Conservation (phyloP, 2,888 invertebrate genomes). For the Abscondita cerata region DNA sequence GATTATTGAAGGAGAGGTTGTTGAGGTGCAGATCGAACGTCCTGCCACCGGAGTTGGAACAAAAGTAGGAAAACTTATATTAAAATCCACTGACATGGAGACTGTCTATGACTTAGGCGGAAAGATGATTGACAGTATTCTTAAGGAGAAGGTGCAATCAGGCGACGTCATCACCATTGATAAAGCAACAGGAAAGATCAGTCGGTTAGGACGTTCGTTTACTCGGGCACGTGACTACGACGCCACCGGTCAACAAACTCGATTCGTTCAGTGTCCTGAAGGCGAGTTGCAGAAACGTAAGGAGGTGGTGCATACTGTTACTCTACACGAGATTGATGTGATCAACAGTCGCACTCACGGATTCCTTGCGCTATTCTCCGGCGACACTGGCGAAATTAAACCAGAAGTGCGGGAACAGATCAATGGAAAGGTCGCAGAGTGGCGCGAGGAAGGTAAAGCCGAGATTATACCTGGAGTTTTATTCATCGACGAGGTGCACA, state of each 20-base stretch:
- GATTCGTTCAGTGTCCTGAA: slow-evolving; percentile 98
- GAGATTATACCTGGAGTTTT: slow-evolving; percentile 98
- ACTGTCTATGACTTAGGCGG: slow-evolving; percentile 98
- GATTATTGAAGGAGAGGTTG: slow-evolving; percentile 98
- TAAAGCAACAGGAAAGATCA: slow-evolving; percentile 86
- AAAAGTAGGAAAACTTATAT: slow-evolving; percentile 89
- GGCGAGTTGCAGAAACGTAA: slow-evolving; percentile 98
- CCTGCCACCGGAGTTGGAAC: slow-evolving; percentile 90
- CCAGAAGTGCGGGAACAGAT: slow-evolving; percentile 98
- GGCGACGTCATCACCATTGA: slow-evolving; percentile 99
- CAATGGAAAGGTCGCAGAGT: slow-evolving; percentile 91
- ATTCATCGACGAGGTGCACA: slow-evolving; percentile 97
- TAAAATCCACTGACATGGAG: slow-evolving; percentile 99
- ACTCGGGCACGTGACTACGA: slow-evolving; percentile 97
- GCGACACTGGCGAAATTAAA: slow-evolving; percentile 99
- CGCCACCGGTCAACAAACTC: slow-evolving; percentile 82
- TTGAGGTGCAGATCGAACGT: slow-evolving; percentile 95
- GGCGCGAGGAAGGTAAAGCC: slow-evolving; percentile 99
- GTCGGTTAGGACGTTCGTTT: slow-evolving; percentile 87
- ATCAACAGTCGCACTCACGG: slow-evolving; percentile 99
- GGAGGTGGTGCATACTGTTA: slow-evolving; percentile 97
- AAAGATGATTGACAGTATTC: slow-evolving; percentile 96
- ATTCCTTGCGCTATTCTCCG: slow-evolving; percentile 95
- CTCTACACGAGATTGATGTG: slow-evolving; percentile 98
- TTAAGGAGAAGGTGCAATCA: slow-evolving; percentile 95